Evolutionary conservation across 2,797 vertebrate genomes (phyloP).

Genomic region (Paratrypauchen microcephalus): DNA sequence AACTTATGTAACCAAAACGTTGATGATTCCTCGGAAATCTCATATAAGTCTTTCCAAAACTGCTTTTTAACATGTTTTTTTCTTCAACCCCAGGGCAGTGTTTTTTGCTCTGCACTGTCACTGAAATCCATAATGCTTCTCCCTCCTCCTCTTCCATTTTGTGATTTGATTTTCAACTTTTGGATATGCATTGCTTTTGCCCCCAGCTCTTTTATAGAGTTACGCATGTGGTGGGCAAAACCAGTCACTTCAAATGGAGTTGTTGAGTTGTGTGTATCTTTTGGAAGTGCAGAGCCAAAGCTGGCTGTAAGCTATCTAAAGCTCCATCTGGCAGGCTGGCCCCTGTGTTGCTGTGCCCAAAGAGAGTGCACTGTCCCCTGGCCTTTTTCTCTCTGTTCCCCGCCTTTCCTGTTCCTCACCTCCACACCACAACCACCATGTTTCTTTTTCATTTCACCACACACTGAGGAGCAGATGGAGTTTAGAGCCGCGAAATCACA

Average conservation of each 20-base stretch:
- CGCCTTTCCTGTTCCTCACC: slow-evolving; percentile 22
- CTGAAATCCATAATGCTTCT: slow-evolving; percentile 36
- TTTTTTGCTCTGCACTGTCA: slow-evolving; percentile 53
- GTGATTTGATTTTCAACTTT: slow-evolving; percentile 54
- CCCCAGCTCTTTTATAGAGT: slow-evolving; percentile 49
- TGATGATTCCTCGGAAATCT: slow-evolving; percentile 58
- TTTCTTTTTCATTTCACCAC: slow-evolving; percentile 22
- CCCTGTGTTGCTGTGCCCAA: slow-evolving; percentile 60
- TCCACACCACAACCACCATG: slow-evolving; percentile 22
- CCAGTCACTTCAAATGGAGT: slow-evolving; percentile 40
- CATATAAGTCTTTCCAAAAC: slow-evolving; percentile 55
- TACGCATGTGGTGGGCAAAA: slow-evolving; percentile 26
- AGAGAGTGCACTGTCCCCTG: slow-evolving; percentile 63
- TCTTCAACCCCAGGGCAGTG: slow-evolving; percentile 44
- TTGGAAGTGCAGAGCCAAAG: slow-evolving; percentile 53
- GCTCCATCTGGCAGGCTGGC: slow-evolving; percentile 68
- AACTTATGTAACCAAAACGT: slow-evolving; percentile 58
- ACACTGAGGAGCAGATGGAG: slow-evolving; percentile 15
- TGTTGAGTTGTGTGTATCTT: slow-evolving; percentile 45
- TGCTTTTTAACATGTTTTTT: slow-evolving; percentile 34
- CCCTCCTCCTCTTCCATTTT: slow-evolving; percentile 37
- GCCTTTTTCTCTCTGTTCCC: slow-evolving; percentile 26
- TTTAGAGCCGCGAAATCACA: neutral
- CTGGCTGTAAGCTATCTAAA: slow-evolving; percentile 66
- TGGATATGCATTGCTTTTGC: slow-evolving; percentile 44